Evolutionary conservation across 2,888 invertebrate species (phyloP), one percentile per base, ranked within the genome.

Genomic region (Eristalis tenax): DNA sequence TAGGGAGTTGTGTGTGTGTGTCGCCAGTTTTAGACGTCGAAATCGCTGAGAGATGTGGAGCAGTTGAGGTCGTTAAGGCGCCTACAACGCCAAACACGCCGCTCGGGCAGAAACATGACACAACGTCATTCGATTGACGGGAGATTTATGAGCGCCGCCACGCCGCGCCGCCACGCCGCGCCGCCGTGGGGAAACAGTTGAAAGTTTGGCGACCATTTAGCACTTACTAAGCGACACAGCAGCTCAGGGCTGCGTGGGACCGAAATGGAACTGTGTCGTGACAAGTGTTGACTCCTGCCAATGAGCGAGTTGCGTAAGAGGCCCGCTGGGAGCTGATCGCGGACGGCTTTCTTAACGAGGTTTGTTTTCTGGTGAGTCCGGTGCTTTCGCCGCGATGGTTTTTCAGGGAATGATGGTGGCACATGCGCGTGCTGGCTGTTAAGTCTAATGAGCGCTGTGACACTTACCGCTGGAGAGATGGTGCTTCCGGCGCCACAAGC

Each of bases 11-110:
- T 38, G 38, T 38, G 38, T 1, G 35, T 38, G 32, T 32, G 38
- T 38, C 32, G 32, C 32, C 6, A 32, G 32, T 32, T 32, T 32
- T 65, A 65, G 69, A 70, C 40, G 70, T 77, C 77, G 63, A 71
- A 77, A 65, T 57, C 40, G 38, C 57, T 57, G 64, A 57, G 13
- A 71, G 71, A 79, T 71, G 65, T 43, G n/a, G 71, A 79, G 70
- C 71, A 65, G 11, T 65, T 57, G 26, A 23, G 23, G 50, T 18
- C 18, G 18, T 50, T 50, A 50, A 50, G 13, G 22, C 8, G 35
- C 13, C 57, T 35, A 13, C 63, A 73, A 38, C 59, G 65, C 22
- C 61, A 22, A 40, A 28, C 43, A 40, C 23, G 28, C 18, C 11
- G 13, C 57, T 57, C 57, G 70, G 40, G 56, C 26, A 35, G 56